Evolutionary conservation across 1,140 invertebrate genomes (phyloP).

Genomic region (Plutomurus gul): DNA sequence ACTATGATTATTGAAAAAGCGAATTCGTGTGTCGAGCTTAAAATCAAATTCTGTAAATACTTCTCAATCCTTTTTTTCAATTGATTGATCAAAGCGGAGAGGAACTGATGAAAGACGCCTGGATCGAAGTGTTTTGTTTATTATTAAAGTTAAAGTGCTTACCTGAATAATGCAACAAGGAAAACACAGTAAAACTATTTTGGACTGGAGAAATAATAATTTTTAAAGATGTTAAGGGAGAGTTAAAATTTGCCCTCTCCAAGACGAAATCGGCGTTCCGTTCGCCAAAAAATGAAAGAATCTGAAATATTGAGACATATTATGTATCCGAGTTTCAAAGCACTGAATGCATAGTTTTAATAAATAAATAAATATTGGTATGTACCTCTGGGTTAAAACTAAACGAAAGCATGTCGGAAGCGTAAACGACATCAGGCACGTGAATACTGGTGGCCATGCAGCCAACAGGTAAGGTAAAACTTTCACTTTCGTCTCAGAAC

Average conservation of each 20-base stretch:
- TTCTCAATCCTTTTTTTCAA: too few species aligned
- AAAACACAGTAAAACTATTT: neutral
- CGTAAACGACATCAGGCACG: neutral
- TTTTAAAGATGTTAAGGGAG: neutral
- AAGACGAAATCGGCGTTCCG: neutral
- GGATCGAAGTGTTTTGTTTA: too few species aligned
- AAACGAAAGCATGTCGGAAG: conserved; percentile 40
- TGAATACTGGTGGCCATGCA: neutral
- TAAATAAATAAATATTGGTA: neutral
- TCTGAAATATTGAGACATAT: neutral
- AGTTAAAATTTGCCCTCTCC: neutral
- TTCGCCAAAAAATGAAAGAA: conserved; percentile 31
- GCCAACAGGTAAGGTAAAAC: too few species aligned
- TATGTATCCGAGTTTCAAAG: neutral
- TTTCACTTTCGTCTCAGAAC: too few species aligned
- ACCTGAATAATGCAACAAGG: conserved; percentile 30
- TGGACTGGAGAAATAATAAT: neutral
- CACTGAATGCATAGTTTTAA: neutral
- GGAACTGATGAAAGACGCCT: too few species aligned
- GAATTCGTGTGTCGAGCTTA: too few species aligned
- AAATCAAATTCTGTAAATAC: too few species aligned
- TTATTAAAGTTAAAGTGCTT: neutral
- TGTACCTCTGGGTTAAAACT: conserved; percentile 40
- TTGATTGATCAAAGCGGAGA: too few species aligned
- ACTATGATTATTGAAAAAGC: too few species aligned